Percentiles rank a stretch among this genome's conserved stretches.
phyloP scores from a whole-genome alignment of 2,888 invertebrate species.

The Horisme vitalbata region DNA sequence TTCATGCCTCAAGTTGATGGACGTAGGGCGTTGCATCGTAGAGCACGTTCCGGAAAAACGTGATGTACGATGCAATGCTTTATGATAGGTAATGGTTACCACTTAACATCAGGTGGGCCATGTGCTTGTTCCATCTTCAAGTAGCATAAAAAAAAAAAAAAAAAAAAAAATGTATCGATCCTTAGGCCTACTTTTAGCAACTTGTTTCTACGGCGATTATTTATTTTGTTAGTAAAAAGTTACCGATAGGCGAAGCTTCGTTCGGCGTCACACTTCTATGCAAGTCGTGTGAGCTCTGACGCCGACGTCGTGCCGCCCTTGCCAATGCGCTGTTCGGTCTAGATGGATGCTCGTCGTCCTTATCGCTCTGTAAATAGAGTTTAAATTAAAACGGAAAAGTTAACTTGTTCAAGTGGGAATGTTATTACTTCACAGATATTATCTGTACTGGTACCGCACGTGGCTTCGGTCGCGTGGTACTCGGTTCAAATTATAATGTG shows the following conservation, averaged over 20 bases:
- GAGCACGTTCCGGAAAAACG: too few species aligned
- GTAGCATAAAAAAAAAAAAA: too few species aligned
- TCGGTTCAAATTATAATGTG: too few species aligned
- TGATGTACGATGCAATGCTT: too few species aligned
- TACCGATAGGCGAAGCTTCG: conserved; percentile 47
- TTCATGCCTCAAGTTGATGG: too few species aligned
- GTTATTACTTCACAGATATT: neutral
- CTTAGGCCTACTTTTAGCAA: conserved; percentile 55
- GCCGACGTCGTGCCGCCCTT: conserved; percentile 55
- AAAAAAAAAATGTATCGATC: too few species aligned
- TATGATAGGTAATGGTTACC: too few species aligned
- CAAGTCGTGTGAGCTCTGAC: conserved; percentile 67
- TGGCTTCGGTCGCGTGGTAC: too few species aligned
- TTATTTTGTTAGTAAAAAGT: neutral
- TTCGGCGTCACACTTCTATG: conserved; percentile 13
- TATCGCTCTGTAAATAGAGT: conserved; percentile 43
- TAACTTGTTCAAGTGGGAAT: neutral
- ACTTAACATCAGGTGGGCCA: too few species aligned
- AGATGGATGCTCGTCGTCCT: conserved; percentile 50
- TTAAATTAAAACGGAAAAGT: conserved; percentile 2
- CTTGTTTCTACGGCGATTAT: conserved; percentile 27
- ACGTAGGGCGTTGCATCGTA: too few species aligned
- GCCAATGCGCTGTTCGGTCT: conserved; percentile 58
- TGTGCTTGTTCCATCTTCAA: too few species aligned
- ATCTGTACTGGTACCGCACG: too few species aligned